These are phyloP conservation scores for Tor tambroides DNA, from an alignment of 2,113 vertebrate genomes.

Conservation along the genomic window DNA sequence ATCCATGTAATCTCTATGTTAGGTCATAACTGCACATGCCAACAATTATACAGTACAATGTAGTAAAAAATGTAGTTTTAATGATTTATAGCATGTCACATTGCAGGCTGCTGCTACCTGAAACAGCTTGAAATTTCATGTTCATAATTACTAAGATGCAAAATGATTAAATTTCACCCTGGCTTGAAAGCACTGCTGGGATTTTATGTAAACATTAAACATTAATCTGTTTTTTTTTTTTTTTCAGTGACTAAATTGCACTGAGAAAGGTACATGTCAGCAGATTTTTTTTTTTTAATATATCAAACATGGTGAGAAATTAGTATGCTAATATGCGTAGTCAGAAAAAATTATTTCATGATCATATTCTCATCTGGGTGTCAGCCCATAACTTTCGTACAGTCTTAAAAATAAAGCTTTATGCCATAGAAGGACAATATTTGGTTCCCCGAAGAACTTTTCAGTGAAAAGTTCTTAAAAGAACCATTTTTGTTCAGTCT, in stretches of 20 bases:
- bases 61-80: background rate
- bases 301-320: background rate
- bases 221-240: background rate
- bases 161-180: background rate
- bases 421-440: too few species aligned
- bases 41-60: background rate
- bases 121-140: background rate
- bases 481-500: too few species aligned
- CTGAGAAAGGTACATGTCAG: background rate
- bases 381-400: too few species aligned
- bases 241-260: background rate
- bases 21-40: background rate
- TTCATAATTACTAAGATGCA: background rate
- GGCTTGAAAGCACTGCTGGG: background rate
- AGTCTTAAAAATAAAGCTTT: too few species aligned
- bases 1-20: background rate
- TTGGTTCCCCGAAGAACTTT: too few species aligned
- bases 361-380: background rate
- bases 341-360: background rate
- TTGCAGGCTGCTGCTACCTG: background rate
- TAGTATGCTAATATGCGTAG: background rate
- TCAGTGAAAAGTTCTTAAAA: too few species aligned
- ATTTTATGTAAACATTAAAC: conserved; percentile 23
- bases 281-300: background rate
- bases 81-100: background rate